These are phyloP conservation scores for Murina feae DNA, from an alignment of 2,113 vertebrate species.

Conservation along the genomic window DNA sequence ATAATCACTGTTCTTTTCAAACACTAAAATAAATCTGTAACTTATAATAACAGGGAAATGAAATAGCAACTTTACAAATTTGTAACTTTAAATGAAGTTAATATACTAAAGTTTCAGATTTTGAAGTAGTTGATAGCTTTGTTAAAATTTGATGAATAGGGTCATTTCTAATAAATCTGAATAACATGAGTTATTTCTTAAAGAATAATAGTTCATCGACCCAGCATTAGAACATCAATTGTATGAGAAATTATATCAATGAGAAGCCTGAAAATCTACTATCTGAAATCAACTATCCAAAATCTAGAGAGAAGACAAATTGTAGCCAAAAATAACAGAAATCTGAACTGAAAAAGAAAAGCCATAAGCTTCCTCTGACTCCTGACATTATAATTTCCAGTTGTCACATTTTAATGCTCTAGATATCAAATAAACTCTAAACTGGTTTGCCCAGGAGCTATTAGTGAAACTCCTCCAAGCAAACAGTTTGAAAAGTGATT, in stretches of 20 bases:
- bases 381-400: not conserved
- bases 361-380: not conserved
- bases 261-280: not conserved
- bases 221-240: not conserved
- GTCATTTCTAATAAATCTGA: not conserved
- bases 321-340: not conserved
- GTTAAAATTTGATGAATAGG: not conserved
- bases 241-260: not conserved
- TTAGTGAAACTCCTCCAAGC: not conserved
- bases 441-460: not conserved
- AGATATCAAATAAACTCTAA: not conserved
- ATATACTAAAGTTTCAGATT: not conserved
- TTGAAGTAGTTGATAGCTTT: not conserved
- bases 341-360: slow-evolving; percentile 5
- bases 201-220: not conserved
- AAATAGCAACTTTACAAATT: not conserved
- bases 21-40: not conserved
- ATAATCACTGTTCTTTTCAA: not conserved
- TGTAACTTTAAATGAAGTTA: not conserved
- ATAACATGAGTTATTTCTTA: not conserved
- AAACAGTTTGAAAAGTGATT: not conserved
- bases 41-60: not conserved
- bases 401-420: slow-evolving; percentile 26
- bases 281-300: not conserved
- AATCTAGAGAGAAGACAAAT: not conserved